Evolutionary conservation across 2,113 vertebrate genomes (phyloP), one percentile per base, ranked within the genome.

Genomic region (Lutjanus erythropterus): DNA sequence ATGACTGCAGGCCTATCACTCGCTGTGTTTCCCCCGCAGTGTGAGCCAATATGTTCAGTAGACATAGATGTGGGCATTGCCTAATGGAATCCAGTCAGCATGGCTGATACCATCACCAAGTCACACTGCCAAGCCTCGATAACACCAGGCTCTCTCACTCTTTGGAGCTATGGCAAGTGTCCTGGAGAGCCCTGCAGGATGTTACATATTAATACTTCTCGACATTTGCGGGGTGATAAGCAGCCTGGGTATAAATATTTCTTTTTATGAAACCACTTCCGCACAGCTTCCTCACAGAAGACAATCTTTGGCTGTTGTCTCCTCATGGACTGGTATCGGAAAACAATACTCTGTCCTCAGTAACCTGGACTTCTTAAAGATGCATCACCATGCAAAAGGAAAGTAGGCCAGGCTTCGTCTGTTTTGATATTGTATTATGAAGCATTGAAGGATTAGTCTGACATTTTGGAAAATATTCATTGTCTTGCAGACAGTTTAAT

Each of bases 11-110:
- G 81, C 83, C 86, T 88, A 89, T 92, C 88, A 56, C 72, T 87
- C 19, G 62, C 71, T 53, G 78, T 25, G 62, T 77, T 76, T 39
- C 80, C 68, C 68, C 78, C 31, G 68, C 85, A 80, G 72, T 67
- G 69, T 70, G 78, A 91, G 88, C 85, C 91, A 89, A 90, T 92
- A 89, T 90, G 89, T 89, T 89, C 88, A 71, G 80, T 58, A 81
- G 90, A 90, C 89, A 89, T 66, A 85, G 89, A 93, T 91, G 92
- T 91, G 90, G 88, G 87, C 88, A 69, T 53, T 42, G 86, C 90
- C 93, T 94, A 94, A 94, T 94, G 93, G 93, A 94, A 95, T 91
- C 92, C 90, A 92, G 92, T 89, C 90, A 82, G 88, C 78, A 41
- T 9, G 82, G 70, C 64, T 70, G 94, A 95, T 95, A 95, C 70